A percentile compares a stretch with the other conserved stretches of the same genome.
Evolutionary conservation across 2,797 vertebrate species (phyloP).

Genomic region (Acanthurus lineatus): DNA sequence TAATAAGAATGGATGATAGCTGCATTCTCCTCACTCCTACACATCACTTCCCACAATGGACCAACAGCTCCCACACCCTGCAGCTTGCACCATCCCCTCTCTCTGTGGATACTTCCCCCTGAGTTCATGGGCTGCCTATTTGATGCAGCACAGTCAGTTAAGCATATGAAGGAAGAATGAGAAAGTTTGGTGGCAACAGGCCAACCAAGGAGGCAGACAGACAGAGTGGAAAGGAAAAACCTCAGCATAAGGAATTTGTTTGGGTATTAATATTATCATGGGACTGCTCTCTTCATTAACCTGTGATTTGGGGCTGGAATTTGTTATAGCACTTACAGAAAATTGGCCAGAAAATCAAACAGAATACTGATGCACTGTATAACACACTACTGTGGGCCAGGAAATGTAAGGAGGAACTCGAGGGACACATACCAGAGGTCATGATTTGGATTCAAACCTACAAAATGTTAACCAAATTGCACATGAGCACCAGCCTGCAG

Average conservation of each 20-base stretch:
- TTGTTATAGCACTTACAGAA: neutral
- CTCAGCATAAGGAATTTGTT: conserved; percentile 15
- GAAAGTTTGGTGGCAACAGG: conserved; percentile 37
- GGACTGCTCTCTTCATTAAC: conserved; percentile 1
- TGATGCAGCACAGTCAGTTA: conserved; percentile 48
- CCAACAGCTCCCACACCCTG: conserved; percentile 28
- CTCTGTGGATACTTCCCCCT: conserved; percentile 35
- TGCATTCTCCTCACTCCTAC: conserved; percentile 52
- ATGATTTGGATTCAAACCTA: conserved; percentile 56
- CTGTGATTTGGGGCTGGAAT: neutral
- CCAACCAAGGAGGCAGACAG: conserved; percentile 13
- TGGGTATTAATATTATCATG: conserved; percentile 3
- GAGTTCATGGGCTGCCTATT: conserved; percentile 35
- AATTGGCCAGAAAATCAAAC: neutral
- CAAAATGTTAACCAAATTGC: conserved; percentile 27
- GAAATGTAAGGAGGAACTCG: neutral
- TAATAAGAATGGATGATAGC: conserved; percentile 70
- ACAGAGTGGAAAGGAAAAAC: conserved; percentile 29
- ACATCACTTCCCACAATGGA: conserved; percentile 32
- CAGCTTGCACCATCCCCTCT: conserved; percentile 21
- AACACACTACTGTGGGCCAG: neutral
- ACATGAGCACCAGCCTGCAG: conserved; percentile 12
- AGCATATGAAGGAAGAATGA: conserved; percentile 64
- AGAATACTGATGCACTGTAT: neutral
- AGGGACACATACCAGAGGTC: conserved; percentile 17